Conservation (phyloP, 35 echinoderm and acorn worm genomes). For the Patiria miniata region DNA sequence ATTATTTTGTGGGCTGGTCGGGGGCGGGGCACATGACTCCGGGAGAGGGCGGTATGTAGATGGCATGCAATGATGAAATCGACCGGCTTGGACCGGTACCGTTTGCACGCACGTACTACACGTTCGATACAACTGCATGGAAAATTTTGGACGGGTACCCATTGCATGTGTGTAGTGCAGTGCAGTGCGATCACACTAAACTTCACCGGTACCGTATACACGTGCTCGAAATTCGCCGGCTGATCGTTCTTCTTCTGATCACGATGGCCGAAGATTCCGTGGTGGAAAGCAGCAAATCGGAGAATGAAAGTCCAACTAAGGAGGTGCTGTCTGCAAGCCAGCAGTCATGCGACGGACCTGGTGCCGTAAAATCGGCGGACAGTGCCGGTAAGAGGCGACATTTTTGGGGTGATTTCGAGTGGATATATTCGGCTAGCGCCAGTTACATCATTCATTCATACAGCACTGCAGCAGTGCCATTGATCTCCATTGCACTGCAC, state of each 20-base stretch:
- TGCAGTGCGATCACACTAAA: too few relatives aligned
- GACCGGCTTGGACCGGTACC: too few relatives aligned
- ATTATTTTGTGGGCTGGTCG: too few relatives aligned
- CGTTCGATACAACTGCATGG: too few relatives aligned
- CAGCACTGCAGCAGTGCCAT: neutral
- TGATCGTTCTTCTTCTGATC: neutral
- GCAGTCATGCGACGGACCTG: neutral
- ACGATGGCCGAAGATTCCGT: conserved; percentile 22
- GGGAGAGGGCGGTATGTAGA: too few relatives aligned
- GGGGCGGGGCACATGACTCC: too few relatives aligned
- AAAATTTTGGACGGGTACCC: too few relatives aligned
- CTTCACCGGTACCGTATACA: neutral
- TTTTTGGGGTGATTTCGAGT: neutral
- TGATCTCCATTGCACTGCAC: too few relatives aligned
- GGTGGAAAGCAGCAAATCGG: neutral
- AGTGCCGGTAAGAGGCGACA: neutral
- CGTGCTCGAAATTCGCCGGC: neutral
- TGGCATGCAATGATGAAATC: too few relatives aligned
- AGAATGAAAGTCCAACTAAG: neutral
- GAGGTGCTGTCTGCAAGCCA: neutral
- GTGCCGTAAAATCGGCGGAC: neutral
- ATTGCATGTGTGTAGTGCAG: too few relatives aligned
- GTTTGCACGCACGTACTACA: too few relatives aligned
- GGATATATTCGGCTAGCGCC: neutral
- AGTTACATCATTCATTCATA: neutral